phyloP scores from a whole-genome alignment of 2,888 invertebrate species.

The Caenorhabditis sinica region DNA sequence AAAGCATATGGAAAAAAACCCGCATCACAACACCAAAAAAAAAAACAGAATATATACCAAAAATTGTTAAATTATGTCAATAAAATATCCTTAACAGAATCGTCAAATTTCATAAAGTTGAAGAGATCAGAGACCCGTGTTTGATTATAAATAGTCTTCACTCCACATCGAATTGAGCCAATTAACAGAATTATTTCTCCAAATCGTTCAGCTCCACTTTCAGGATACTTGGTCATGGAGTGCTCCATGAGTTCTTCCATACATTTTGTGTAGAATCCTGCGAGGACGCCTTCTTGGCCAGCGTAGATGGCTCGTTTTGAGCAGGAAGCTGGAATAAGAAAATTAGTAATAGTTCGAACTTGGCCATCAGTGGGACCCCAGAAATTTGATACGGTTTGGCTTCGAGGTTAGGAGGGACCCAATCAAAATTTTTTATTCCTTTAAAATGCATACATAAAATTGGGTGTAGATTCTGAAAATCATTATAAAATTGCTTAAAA shows the following conservation, averaged over 20 bases:
- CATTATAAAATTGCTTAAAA: too few relatives aligned
- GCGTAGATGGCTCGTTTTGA: constrained; percentile 52
- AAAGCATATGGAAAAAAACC: neutral
- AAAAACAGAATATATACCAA: neutral
- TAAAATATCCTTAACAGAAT: constrained; percentile 67
- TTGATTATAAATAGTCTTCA: constrained; percentile 66
- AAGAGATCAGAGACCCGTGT: constrained; percentile 71
- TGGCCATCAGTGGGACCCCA: too few relatives aligned
- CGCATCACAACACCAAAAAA: neutral
- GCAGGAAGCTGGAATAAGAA: constrained; percentile 36
- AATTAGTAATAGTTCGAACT: too few relatives aligned
- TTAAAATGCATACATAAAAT: too few relatives aligned
- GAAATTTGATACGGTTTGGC: too few relatives aligned
- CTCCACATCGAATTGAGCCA: constrained; percentile 65
- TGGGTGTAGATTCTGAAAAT: too few relatives aligned
- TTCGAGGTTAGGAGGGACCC: too few relatives aligned
- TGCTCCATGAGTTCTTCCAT: constrained; percentile 66
- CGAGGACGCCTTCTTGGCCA: constrained; percentile 46
- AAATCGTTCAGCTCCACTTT: constrained; percentile 59
- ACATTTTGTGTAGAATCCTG: constrained; percentile 42
- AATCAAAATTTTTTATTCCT: too few relatives aligned
- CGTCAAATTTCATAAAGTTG: constrained; percentile 70
- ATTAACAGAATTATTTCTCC: constrained; percentile 69
- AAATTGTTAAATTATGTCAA: constrained; percentile 30
- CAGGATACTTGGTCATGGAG: constrained; percentile 39